A percentile compares a stretch with the other conserved stretches of the same genome.
Evolutionary conservation across 2,113 vertebrate species (phyloP).

Genomic region (Anser cygnoides): DNA sequence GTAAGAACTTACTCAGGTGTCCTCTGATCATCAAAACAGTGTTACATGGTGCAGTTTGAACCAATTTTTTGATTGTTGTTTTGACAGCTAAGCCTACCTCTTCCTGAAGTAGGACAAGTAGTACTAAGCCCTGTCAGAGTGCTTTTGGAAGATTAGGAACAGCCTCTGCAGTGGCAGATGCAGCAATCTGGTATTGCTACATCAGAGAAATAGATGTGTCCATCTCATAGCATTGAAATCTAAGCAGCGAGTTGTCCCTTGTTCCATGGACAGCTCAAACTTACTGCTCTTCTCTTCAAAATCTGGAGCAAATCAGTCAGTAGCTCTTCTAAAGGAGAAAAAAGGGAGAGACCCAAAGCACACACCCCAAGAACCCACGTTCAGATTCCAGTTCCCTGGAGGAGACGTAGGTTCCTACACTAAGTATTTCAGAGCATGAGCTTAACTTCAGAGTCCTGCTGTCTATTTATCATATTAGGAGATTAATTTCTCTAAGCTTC

Average conservation of each 20-base stretch:
- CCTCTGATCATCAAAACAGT: background rate
- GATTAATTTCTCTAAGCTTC: constrained; percentile 20
- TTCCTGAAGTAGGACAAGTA: background rate
- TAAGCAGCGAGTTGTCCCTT: too few relatives aligned
- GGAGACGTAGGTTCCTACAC: background rate
- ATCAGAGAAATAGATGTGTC: background rate
- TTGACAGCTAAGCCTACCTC: background rate
- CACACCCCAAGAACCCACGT: background rate
- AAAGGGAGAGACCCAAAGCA: background rate
- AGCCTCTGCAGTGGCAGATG: background rate
- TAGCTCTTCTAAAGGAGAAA: accelerated
- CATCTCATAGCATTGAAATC: background rate
- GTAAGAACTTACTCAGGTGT: background rate
- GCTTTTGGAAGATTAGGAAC: background rate
- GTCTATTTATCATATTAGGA: background rate
- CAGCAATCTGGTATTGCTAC: background rate
- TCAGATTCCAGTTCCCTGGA: background rate
- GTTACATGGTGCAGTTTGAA: background rate
- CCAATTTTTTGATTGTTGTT: background rate
- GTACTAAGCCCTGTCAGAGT: background rate
- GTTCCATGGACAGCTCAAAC: background rate
- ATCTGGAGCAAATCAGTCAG: background rate
- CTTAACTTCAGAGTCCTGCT: background rate
- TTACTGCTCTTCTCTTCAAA: background rate
- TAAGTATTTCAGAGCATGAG: background rate